Evolutionary conservation across 2,797 vertebrate genomes (phyloP).

Genomic region (Spondyliosoma cantharus): DNA sequence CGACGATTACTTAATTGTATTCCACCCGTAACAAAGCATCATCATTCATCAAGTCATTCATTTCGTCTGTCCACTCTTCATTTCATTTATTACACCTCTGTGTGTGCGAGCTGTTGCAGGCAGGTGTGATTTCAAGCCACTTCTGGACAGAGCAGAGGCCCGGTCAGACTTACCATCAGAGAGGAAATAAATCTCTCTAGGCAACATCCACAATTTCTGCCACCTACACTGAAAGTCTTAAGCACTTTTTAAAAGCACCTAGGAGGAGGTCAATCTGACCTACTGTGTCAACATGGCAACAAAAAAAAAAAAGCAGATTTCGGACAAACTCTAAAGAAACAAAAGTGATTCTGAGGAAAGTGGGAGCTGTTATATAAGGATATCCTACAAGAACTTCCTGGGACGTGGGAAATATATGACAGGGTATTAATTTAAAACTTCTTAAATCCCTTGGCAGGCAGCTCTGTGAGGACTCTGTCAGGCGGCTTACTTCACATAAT

Average conservation of each 20-base stretch:
- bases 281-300: slow-evolving; percentile 3
- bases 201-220: neutral
- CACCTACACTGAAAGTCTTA: neutral
- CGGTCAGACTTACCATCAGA: neutral
- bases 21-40: too few relatives aligned
- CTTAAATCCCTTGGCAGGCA: slow-evolving; percentile 72
- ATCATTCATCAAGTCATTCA: too few relatives aligned
- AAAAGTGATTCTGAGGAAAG: slow-evolving; percentile 20
- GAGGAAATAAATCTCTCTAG: slow-evolving; percentile 11
- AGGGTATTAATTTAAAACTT: slow-evolving; percentile 79
- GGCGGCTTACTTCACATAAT: slow-evolving; percentile 73
- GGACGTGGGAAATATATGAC: slow-evolving; percentile 63
- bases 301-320: slow-evolving; percentile 7
- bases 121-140: neutral
- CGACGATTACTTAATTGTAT: neutral
- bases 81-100: neutral
- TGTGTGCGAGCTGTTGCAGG: neutral
- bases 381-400: slow-evolving; percentile 41
- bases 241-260: slow-evolving; percentile 17
- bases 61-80: neutral
- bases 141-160: slow-evolving; percentile 3
- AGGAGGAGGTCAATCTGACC: slow-evolving; percentile 35
- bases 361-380: slow-evolving; percentile 60
- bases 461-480: slow-evolving; percentile 69
- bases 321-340: slow-evolving; percentile 31